Percentiles rank a stretch among this genome's conserved stretches.
Evolutionary conservation across 2,797 vertebrate species (phyloP).

Genomic region (Salarias fasciatus): DNA sequence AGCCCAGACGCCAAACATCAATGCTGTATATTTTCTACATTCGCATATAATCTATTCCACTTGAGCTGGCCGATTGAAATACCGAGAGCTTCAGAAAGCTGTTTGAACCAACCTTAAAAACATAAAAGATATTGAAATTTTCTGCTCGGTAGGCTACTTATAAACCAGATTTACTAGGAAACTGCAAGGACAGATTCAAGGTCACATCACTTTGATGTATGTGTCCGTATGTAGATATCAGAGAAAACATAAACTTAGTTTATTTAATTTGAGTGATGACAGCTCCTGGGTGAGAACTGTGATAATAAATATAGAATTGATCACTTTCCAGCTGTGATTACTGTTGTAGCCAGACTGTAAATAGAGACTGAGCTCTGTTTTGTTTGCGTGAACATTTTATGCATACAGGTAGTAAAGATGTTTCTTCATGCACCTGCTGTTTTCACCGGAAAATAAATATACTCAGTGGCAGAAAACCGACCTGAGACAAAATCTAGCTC

Average conservation of each 20-base stretch:
- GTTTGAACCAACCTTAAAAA: conserved; percentile 30
- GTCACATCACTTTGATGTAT: conserved; percentile 21
- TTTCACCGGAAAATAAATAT: conserved; percentile 14
- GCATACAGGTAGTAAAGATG: not conserved
- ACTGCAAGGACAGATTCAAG: conserved; percentile 22
- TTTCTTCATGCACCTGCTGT: not conserved
- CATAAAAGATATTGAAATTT: conserved; percentile 35
- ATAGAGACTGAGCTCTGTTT: not conserved
- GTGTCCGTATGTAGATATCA: conserved; percentile 2
- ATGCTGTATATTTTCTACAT: conserved; percentile 24
- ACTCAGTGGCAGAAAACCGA: conserved; percentile 10
- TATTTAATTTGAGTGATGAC: not conserved
- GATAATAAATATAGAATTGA: conserved; percentile 7
- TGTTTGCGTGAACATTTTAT: conserved; percentile 10
- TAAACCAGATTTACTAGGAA: conserved; percentile 29
- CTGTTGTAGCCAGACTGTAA: not conserved
- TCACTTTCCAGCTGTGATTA: not conserved
- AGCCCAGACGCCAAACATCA: conserved; percentile 31
- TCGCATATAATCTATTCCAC: conserved; percentile 45
- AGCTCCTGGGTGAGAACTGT: not conserved
- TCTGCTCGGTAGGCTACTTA: conserved; percentile 41
- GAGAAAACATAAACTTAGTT: not conserved
- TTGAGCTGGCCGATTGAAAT: conserved; percentile 37
- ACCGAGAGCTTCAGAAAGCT: conserved; percentile 28
- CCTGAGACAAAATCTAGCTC: not conserved